phyloP scores from a whole-genome alignment of 1,140 invertebrate species.

The Portunus trituberculatus region DNA sequence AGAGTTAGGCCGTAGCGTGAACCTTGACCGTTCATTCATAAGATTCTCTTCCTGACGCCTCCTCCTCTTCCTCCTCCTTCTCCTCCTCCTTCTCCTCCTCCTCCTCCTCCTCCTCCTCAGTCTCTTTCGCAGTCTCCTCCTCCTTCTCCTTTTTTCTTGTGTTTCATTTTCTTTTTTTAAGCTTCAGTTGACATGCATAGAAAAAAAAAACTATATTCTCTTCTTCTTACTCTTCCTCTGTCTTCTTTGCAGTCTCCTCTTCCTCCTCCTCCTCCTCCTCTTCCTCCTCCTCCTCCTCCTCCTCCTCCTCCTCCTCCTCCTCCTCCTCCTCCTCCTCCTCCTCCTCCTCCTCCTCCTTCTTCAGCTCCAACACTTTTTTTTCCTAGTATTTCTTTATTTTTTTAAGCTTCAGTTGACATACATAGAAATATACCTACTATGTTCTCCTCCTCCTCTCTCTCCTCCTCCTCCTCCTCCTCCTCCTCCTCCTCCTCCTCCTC shows the following conservation, averaged over 20 bases:
- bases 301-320: too few relatives aligned
- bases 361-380: not conserved
- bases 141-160: not conserved
- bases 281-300: too few relatives aligned
- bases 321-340: not conserved
- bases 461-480: not conserved
- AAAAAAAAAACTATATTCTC: too few relatives aligned
- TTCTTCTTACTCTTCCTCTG: not conserved
- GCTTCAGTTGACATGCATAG: not conserved
- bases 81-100: not conserved
- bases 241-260: not conserved
- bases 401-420: not conserved
- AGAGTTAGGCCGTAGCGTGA: constrained; percentile 72
- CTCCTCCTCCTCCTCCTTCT: not conserved
- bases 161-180: not conserved
- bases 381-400: not conserved
- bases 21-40: constrained; percentile 72
- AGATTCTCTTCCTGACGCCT: constrained; percentile 72
- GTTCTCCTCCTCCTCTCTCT: too few relatives aligned
- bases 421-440: too few relatives aligned
- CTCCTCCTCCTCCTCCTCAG: not conserved
- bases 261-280: too few relatives aligned
- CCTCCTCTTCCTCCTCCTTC: not conserved
- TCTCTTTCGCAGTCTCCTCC: not conserved
- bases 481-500: not conserved